phyloP scores from a whole-genome alignment of 2,113 vertebrate species.

The Ellobius talpinus region DNA sequence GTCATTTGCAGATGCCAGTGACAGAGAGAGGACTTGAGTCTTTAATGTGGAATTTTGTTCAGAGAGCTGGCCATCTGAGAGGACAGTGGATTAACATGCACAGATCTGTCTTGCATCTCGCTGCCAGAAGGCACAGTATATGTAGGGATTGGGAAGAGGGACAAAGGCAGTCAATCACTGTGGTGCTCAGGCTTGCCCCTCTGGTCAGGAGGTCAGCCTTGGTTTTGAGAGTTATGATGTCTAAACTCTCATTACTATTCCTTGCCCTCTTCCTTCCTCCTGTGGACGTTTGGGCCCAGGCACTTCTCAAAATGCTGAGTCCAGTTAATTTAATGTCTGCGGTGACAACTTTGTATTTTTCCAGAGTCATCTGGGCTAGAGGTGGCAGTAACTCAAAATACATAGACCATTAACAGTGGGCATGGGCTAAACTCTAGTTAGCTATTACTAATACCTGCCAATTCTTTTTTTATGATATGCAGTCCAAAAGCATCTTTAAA shows the following conservation, averaged over 20 bases:
- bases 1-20: neutral
- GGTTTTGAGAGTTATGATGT: neutral
- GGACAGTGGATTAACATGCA: neutral
- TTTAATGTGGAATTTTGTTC: neutral
- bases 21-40: neutral
- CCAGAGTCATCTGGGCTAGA: neutral
- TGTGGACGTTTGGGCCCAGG: neutral
- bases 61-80: neutral
- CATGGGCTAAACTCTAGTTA: neutral
- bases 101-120: neutral
- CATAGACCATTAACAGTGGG: too few species aligned
- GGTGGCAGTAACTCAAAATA: neutral
- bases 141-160: neutral
- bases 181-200: neutral
- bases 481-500: neutral
- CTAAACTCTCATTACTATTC: neutral
- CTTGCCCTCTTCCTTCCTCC: neutral
- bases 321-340: neutral
- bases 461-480: neutral
- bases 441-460: neutral
- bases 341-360: neutral
- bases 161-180: too few species aligned
- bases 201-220: neutral
- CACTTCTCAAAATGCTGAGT: neutral
- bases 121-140: neutral